Conservation (phyloP, 2,888 invertebrate species). For the Cantharis lateralis region DNA sequence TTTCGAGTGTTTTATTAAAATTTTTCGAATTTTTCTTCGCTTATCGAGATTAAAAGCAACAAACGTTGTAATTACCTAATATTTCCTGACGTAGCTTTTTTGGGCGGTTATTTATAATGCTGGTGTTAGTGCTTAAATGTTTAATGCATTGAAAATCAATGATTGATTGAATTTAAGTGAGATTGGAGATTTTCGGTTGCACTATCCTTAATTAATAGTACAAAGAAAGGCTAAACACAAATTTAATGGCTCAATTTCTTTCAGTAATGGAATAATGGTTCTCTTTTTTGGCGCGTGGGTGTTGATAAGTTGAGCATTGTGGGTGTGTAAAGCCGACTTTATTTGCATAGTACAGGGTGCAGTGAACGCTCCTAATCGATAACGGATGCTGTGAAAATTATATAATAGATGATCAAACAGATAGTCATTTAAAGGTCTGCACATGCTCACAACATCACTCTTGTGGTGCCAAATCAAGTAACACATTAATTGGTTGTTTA, state of each 20-base stretch:
- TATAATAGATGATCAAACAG: conserved; percentile 24
- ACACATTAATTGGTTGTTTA: neutral
- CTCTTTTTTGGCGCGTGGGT: neutral
- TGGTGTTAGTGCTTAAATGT: neutral
- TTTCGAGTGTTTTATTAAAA: neutral
- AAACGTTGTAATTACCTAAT: neutral
- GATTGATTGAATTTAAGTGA: neutral
- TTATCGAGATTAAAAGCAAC: neutral
- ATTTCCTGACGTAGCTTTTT: neutral
- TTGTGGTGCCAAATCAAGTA: neutral
- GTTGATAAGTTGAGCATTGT: conserved; percentile 10
- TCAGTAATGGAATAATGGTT: neutral
- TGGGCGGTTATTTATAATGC: neutral
- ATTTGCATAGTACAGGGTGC: conserved; percentile 34
- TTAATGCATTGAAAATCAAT: neutral
- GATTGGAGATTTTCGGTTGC: neutral
- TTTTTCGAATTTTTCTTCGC: neutral
- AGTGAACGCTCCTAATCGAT: conserved; percentile 35
- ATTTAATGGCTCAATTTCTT: neutral
- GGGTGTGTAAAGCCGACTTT: conserved; percentile 20
- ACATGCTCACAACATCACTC: conserved; percentile 5
- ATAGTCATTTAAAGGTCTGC: conserved; percentile 1
- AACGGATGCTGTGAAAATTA: conserved; percentile 20
- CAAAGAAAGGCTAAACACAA: neutral
- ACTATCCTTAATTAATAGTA: neutral